Evolutionary conservation across 2,113 vertebrate genomes (phyloP).

Genomic region (Neolamprologus cancellatus): DNA sequence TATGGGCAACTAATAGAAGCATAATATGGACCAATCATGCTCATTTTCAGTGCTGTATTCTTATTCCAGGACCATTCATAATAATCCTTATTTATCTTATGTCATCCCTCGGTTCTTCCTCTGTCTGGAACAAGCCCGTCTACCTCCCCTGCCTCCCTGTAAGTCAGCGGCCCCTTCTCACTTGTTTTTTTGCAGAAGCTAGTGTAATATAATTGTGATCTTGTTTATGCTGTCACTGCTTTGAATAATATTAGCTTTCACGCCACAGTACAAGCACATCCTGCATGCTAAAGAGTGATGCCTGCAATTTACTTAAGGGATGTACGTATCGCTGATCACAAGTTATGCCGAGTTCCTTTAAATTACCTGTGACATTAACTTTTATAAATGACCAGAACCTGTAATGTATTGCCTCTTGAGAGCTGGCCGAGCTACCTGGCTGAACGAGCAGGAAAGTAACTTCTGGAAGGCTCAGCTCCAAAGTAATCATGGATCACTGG

Average conservation of each 20-base stretch:
- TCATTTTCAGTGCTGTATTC: background rate
- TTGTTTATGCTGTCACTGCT: background rate
- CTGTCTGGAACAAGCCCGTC: background rate
- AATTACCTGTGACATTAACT: background rate
- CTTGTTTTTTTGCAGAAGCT: background rate
- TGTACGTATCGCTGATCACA: background rate
- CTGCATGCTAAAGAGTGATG: background rate
- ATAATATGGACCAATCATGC: background rate
- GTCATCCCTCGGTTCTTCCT: background rate
- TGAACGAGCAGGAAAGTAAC: background rate
- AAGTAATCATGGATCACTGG: background rate
- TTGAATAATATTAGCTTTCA: background rate
- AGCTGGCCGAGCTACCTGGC: background rate
- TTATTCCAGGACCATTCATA: background rate
- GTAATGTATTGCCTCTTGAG: background rate
- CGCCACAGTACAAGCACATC: background rate
- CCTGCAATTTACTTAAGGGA: background rate
- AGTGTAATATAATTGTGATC: background rate
- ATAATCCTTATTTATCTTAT: background rate
- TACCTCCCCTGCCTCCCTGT: background rate
- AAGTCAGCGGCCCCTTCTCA: background rate
- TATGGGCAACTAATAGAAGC: background rate
- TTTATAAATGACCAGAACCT: background rate
- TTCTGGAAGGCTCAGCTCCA: background rate
- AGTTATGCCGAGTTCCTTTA: background rate